These are phyloP conservation scores for Antennarius maculatus DNA, from an alignment of 2,797 vertebrate genomes.

Conservation along the genomic window DNA sequence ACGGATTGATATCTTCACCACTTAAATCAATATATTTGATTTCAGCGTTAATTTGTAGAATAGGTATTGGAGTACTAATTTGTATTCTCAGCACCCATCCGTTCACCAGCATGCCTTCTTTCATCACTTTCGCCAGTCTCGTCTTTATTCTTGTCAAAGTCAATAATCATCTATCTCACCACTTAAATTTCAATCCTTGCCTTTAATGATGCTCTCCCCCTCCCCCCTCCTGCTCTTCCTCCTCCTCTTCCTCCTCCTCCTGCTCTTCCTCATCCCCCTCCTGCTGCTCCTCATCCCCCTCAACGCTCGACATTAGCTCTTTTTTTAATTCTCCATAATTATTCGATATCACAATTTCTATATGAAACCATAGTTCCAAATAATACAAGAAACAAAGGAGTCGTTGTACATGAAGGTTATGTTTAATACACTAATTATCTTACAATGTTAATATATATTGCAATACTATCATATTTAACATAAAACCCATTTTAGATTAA, in stretches of 20 bases:
- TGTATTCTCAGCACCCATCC: neutral
- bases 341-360: neutral
- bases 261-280: neutral
- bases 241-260: neutral
- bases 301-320: neutral
- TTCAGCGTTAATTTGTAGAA: too few species aligned
- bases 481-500: too few species aligned
- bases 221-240: constrained; percentile 3
- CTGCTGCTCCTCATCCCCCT: neutral
- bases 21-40: too few species aligned
- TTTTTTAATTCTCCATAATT: neutral
- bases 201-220: neutral
- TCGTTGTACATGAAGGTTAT: neutral
- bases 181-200: neutral
- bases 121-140: neutral
- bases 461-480: neutral
- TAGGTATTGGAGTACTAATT: neutral
- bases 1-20: neutral
- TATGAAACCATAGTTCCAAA: neutral
- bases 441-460: neutral
- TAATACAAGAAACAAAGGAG: neutral
- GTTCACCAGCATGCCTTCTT: neutral
- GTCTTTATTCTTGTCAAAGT: neutral
- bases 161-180: neutral
- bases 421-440: neutral